Evolutionary conservation across 2,888 invertebrate species (phyloP), one percentile per base, ranked within the genome.

Genomic region (Eugnorisma glareosa): DNA sequence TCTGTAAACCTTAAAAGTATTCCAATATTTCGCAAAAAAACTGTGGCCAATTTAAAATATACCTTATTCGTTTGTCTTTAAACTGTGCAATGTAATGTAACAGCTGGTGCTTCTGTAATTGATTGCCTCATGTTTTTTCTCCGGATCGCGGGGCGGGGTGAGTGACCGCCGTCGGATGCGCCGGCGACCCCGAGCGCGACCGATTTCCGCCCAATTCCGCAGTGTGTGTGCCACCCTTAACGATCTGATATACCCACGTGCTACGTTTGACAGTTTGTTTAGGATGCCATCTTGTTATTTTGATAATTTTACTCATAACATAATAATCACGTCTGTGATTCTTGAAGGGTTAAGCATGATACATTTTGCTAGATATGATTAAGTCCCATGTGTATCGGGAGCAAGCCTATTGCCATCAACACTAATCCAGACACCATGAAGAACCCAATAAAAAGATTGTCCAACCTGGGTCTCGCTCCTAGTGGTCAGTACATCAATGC

Each of bases 191-290:
- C 91, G 92, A 92, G 93, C 71, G 82, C 93, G 93, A 75, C 75
- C 83, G 83, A 93, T 93, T 94, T 95, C 95, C 95, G 94, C 91
- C 89, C 89, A 81, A 89, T 90, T 91, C 89, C 88, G 85, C 88
- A 89, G 88, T 86, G 82, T 90, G 90, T 89, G 88, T 75, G 80
- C 84, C 86, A 86, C 85, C 85, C 85, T 86, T 84, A 82, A 82
- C 75, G 79, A 82, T 80, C 75, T 69, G 82, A 79, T 67, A 72
- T n/a, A 51, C 74, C 76, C 76, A 82, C 81, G 76, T 86, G 78
- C 66, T 75, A 63, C 43, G 15, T 80, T 79, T 79, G 76, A 86
- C 86, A 83, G 71, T 77, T 71, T 48, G 31, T 68, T 67, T 75
- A 70, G 15, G 61, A 67, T 63, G 74, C 74, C 84, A 81, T 84